Base-by-base conservation (phyloP, 2,113 vertebrate genomes). In the human region DNA sequence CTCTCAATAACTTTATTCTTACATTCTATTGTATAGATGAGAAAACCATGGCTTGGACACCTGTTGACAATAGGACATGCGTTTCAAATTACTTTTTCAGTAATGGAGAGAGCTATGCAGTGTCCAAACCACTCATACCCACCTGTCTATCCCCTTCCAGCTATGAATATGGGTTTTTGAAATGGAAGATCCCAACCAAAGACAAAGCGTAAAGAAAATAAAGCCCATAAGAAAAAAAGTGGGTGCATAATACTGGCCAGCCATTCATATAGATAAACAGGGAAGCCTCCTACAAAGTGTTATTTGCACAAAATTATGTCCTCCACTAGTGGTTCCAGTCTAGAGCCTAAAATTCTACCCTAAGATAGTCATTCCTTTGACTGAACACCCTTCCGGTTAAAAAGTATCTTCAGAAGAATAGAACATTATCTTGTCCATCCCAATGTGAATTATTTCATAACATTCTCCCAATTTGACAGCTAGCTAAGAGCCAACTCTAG, bases 371-470 rank as follows among this genome's bases (percentile, higher is more conserved):
- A 50, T 12, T 83, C 50, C 52, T 82, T 61, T 38, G 40, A 79
- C 50, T 1, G 1, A 72, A 82, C 0, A 8, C 12, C 18, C 50
- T 92, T 66, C 57, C 22, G 2, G 16, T 38, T 81, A 55, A 85
- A 78, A 88, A 76, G 70, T 8, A 7, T 57, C 91, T 87, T 66
- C 59, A 68, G 40, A 81, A 73, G 57, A 93, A 81, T 1, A 50
- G 23, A n/a, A 70, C 52, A 68, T 89, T 32, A n/a, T 45, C 64
- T 35, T 2, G 8, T 17, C 4, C 25, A 73, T 48, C 64, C 45
- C 85, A 35, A 0, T 35, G 40, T 7, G 40, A 94, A 48, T 61
- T 64, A 88, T 66, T 45, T 43, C 48, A 92, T 9, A 78, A 57
- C 20, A 40, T 3, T 17, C 5, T 52, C 38, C 22, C 70, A 22